Percentiles rank a stretch among this genome's conserved stretches.
phyloP scores from a whole-genome alignment of 2,113 vertebrate genomes.

The Micronycteris hirsuta region DNA sequence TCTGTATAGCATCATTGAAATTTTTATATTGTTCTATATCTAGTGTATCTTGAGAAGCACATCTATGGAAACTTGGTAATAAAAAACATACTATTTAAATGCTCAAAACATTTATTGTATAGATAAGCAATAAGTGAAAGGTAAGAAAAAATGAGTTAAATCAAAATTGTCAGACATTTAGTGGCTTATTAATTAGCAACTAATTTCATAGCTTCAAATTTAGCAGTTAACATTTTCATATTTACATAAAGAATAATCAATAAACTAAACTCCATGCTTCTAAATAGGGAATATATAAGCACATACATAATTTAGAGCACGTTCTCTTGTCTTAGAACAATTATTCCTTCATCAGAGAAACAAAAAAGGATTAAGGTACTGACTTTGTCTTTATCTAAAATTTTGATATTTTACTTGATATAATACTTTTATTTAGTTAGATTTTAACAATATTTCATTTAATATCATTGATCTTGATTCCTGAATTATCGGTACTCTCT shows the following conservation, averaged over 20 bases:
- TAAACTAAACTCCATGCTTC: neutral
- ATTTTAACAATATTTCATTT: neutral
- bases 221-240: neutral
- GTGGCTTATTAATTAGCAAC: neutral
- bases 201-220: neutral
- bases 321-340: neutral
- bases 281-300: neutral
- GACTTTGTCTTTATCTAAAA: neutral
- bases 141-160: neutral
- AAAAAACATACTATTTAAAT: neutral
- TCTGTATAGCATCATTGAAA: neutral
- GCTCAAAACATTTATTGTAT: neutral
- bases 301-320: neutral
- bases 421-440: neutral
- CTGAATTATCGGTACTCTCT: neutral
- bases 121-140: neutral
- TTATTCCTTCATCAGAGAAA: neutral
- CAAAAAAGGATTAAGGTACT: neutral
- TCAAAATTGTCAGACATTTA: neutral
- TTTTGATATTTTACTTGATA: neutral
- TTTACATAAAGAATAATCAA: neutral
- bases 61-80: neutral
- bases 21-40: neutral
- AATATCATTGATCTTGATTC: neutral
- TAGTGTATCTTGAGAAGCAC: neutral